Base-by-base conservation (phyloP, 2,888 invertebrate species). In the Epinotia demarniana region DNA sequence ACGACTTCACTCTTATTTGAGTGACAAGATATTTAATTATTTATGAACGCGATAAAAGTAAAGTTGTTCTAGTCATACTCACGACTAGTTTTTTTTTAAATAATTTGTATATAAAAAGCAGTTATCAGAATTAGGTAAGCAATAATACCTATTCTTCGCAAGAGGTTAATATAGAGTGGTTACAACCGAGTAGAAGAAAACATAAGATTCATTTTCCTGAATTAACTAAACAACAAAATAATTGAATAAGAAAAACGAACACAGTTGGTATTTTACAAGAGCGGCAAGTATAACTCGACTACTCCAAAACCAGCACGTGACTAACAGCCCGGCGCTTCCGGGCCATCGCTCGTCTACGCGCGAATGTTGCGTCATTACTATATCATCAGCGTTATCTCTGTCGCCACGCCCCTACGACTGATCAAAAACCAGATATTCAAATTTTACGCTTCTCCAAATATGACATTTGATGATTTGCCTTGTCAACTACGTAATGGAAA, bases 401-500 rank as follows among this genome's bases (percentile, higher is more conserved):
- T 49, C 70, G 23, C 70, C 73, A 76, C 75, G 57, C 69, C 71
- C 57, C 27, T 71, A 16, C 69, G 68, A 75, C 66, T 61, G 58
- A 63, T 57, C 63, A 72, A 77, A 53, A 77, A 78, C 72, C 67
- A 72, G 72, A 69, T 76, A 78, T 77, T 71, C 55, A 74, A 77
- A 76, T 78, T 71, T 68, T 70, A 68, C 53, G 66, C 19, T 53
- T 73, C 62, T 72, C 62, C 49, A 63, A 73, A 78, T 68, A 55
- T 76, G 72, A 61, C 27, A 46, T 55, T 66, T 43, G 19, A 53
- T 75, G 62, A 61, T 76, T 68, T 67, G 27, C 18, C 6, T 62
- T 68, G 68, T 55, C 57, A 73, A 77, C 71, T 73, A 43, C 77
- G 77, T 60, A 77, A 69, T 78, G 78, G 78, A 80, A 77, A 72